A percentile compares a stretch with the other conserved stretches of the same genome.
Conservation (phyloP, 1,140 invertebrate genomes). For the Agrypnia vestita region DNA sequence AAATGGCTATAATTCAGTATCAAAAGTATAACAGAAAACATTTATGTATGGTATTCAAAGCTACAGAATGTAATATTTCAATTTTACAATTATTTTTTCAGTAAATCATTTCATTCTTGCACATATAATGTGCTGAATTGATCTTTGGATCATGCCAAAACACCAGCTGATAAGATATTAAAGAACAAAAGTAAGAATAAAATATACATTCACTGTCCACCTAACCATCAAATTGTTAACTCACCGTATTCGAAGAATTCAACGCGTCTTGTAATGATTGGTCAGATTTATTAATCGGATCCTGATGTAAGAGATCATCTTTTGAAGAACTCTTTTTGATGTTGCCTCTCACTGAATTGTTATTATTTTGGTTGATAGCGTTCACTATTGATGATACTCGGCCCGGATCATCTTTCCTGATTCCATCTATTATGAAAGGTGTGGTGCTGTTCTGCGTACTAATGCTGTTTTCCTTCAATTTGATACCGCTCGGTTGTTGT, state of each 20-base stretch:
- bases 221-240: background rate
- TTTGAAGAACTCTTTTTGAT: slow-evolving; percentile 71
- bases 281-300: slow-evolving; percentile 64
- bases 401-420: slow-evolving; percentile 64
- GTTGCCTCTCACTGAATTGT: slow-evolving; percentile 63
- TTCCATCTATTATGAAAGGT: slow-evolving; percentile 56
- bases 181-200: too few relatives aligned
- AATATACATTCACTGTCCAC: background rate
- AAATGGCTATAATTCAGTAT: too few relatives aligned
- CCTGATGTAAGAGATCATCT: slow-evolving; percentile 68
- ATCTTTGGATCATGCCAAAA: too few relatives aligned
- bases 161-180: too few relatives aligned
- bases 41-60: too few relatives aligned
- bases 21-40: too few relatives aligned
- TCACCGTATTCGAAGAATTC: slow-evolving; percentile 66
- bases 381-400: slow-evolving; percentile 70
- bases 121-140: too few relatives aligned
- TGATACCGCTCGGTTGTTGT: slow-evolving; percentile 69
- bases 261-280: slow-evolving; percentile 67
- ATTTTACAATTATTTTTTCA: too few relatives aligned
- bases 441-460: slow-evolving; percentile 62
- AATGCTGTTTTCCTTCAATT: slow-evolving; percentile 69
- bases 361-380: slow-evolving; percentile 66
- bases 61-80: too few relatives aligned
- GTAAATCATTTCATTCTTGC: too few relatives aligned